Base-by-base conservation (phyloP, 30 jellyfish, hydroid and myxozoan species). In the Turritopsis rubra region DNA sequence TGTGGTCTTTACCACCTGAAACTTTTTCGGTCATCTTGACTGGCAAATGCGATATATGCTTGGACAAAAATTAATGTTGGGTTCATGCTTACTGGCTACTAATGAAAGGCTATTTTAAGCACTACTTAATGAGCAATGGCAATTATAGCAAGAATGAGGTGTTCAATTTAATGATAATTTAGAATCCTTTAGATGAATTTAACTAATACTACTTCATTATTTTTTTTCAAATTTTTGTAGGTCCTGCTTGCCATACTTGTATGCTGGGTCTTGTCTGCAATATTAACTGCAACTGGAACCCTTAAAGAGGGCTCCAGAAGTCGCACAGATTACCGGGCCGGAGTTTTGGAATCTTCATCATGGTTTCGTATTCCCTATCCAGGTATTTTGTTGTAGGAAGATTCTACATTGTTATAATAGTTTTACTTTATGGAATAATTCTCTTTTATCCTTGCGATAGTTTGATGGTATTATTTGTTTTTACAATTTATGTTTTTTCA, bases 281-380 rank as follows among this genome's bases (percentile, higher is more conserved):
- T 92, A 16, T 74, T 92, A 71, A 92, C 98, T 25, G 98, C 89
- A 0, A 84, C 98, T 16, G 92, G 93, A 8, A 96, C 83, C 28
- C 84, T 87, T 30, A 80, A 60, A 26, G 77, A 81, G 54, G 98
- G 93, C 20, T 82, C 89, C 21, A 52, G 82, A 29, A 96, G 96
- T 53, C 72, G 98, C 68, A 92, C 98, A 19, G 98, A 92, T 79
- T 75, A 66, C 24, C 53, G 95, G 23, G 29, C 82, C 13, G 74
- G 75, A 1, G 98, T 92, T 19, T 52, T 92, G 16, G 76, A 81
- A 21, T 28, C 85, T 19, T 92, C 89, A 13, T 70, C 90, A 24
- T 92, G 98, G 98, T 80, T 92, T 75, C 84, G 98, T 21, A 96
- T 92, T 24, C 98, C 98, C 1, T 92, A 92, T 77, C 98, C 98